Evolutionary conservation across 2,888 invertebrate genomes (phyloP).

Genomic region (Clitarchus hookeri): DNA sequence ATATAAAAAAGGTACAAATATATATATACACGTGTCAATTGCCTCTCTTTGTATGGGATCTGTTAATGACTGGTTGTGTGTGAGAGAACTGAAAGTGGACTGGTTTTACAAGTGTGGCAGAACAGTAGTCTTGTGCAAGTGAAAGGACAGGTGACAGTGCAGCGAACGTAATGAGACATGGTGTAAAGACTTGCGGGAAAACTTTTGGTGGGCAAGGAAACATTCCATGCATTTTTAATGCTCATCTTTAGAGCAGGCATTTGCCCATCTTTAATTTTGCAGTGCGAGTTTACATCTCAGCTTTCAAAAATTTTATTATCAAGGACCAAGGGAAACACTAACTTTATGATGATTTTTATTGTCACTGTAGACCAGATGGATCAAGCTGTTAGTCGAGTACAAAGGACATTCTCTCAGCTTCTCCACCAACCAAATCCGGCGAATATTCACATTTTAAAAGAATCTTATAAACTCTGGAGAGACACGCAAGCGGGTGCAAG

Average conservation of each 20-base stretch:
- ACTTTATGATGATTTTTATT: slow-evolving; percentile 33
- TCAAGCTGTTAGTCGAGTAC: background rate
- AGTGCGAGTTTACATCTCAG: slow-evolving; percentile 40
- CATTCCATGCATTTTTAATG: slow-evolving; percentile 8
- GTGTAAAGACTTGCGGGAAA: slow-evolving; percentile 22
- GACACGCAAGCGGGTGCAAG: background rate
- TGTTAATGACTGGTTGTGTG: slow-evolving; percentile 16
- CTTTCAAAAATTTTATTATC: slow-evolving; percentile 32
- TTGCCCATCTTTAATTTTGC: slow-evolving; percentile 28
- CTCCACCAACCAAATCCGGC: slow-evolving; percentile 9
- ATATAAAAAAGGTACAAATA: slow-evolving; percentile 43
- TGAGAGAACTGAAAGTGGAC: slow-evolving; percentile 22
- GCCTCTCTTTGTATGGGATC: slow-evolving; percentile 33
- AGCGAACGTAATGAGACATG: slow-evolving; percentile 16
- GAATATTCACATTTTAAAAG: slow-evolving; percentile 4
- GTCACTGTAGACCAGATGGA: background rate
- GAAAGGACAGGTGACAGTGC: background rate
- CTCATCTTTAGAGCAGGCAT: slow-evolving; percentile 3
- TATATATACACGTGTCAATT: slow-evolving; percentile 37
- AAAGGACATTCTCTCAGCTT: slow-evolving; percentile 10
- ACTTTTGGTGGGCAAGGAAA: background rate
- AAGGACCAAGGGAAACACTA: slow-evolving; percentile 43
- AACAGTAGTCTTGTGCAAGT: background rate
- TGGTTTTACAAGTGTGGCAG: slow-evolving; percentile 1
- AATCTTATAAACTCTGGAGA: background rate